Percentiles rank a stretch among this genome's conserved stretches.
phyloP scores from a whole-genome alignment of 2,888 invertebrate genomes.

The Anticlea derivata region DNA sequence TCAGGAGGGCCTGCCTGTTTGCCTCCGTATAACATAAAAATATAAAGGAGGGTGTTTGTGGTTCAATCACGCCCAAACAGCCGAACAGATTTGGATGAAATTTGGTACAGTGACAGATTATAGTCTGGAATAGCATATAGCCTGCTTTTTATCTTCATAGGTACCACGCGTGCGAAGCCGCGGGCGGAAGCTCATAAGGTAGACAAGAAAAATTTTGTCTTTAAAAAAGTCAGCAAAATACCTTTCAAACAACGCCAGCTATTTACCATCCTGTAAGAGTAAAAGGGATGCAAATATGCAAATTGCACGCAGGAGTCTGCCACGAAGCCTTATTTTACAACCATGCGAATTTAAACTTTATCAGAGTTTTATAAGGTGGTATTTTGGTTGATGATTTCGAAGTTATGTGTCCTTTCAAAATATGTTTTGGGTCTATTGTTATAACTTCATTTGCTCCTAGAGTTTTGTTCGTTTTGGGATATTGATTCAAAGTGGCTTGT shows the following conservation, averaged over 20 bases:
- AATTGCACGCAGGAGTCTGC: constrained; percentile 51
- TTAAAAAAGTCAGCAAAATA: constrained; percentile 12
- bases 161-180: no score
- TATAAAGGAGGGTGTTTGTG: no score
- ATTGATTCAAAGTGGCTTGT: constrained; percentile 77
- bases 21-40: no score
- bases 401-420: constrained; percentile 42
- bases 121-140: no score
- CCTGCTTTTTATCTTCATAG: no score
- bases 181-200: no score
- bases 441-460: constrained; percentile 76
- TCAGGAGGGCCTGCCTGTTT: no score
- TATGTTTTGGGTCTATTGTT: constrained; percentile 61
- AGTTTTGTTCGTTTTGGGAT: constrained; percentile 67
- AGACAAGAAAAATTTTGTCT: no score
- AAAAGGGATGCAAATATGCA: constrained; percentile 65
- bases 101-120: no score
- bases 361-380: background rate
- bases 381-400: constrained; percentile 15
- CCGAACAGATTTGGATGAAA: no score
- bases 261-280: constrained; percentile 55
- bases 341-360: constrained; percentile 20
- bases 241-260: constrained; percentile 36
- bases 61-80: no score
- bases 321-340: constrained; percentile 25